phyloP scores from a whole-genome alignment of 2,797 vertebrate genomes.

The Sebastes matsubarae region DNA sequence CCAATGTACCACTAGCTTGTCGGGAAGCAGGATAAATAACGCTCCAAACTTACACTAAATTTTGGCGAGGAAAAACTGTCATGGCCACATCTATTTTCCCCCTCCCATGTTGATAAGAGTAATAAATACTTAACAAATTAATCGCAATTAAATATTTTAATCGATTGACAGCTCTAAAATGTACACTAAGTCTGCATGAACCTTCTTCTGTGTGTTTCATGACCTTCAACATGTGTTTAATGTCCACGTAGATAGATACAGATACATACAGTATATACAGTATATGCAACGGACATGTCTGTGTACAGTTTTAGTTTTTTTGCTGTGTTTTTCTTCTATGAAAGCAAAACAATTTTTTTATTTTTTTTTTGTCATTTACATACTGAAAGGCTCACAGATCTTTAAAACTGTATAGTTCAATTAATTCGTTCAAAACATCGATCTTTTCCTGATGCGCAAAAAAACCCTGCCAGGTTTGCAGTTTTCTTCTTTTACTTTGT shows the following conservation, averaged over 20 bases:
- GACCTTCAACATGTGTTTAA: neutral
- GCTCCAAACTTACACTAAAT: too few species aligned
- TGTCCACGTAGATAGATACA: neutral
- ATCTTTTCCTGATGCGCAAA: neutral
- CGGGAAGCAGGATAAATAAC: too few species aligned
- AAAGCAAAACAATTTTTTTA: too few species aligned
- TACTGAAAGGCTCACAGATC: neutral
- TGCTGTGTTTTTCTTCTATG: neutral
- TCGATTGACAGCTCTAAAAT: neutral
- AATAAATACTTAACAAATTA: too few species aligned
- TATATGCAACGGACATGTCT: neutral
- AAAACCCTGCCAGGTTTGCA: neutral
- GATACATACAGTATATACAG: neutral
- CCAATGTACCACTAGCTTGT: too few species aligned
- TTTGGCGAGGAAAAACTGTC: too few species aligned
- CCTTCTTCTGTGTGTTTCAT: neutral
- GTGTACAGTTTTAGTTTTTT: too few species aligned
- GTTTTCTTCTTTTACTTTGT: neutral
- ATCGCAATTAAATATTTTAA: too few species aligned
- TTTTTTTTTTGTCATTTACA: neutral
- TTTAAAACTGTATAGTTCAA: neutral
- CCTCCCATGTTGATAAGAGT: too few species aligned
- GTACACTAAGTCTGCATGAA: neutral
- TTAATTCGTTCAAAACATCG: neutral
- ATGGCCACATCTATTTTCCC: too few species aligned